Evolutionary conservation across 2,888 invertebrate genomes (phyloP).

Genomic region (Andrena haemorrhoa): DNA sequence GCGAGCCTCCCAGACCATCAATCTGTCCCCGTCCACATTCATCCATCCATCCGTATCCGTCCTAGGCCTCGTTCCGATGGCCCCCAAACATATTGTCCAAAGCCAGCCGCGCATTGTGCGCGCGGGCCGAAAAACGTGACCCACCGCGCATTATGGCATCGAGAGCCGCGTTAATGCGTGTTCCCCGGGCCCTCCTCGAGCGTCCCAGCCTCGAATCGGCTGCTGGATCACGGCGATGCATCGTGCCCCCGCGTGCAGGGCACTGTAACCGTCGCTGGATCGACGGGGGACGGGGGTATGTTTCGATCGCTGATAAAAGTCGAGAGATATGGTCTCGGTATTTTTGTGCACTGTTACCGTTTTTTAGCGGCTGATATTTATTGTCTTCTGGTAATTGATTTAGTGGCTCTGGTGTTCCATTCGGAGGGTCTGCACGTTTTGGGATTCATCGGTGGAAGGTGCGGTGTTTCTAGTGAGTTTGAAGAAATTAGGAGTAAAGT

Average conservation of each 20-base stretch:
- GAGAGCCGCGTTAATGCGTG: conserved; percentile 81
- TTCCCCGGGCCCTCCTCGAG: conserved; percentile 60
- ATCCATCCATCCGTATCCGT: conserved; percentile 64
- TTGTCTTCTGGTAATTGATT: too few relatives aligned
- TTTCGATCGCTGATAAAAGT: conserved; percentile 46
- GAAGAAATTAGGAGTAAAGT: too few relatives aligned
- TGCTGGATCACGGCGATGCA: conserved; percentile 27
- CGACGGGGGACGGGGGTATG: background rate
- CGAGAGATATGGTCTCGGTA: background rate
- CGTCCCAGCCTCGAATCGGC: conserved; percentile 48
- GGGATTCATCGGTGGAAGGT: too few relatives aligned
- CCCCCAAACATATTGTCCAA: conserved; percentile 76
- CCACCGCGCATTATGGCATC: conserved; percentile 70
- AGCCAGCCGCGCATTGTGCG: conserved; percentile 66
- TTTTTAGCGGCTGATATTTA: background rate
- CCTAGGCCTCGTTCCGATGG: conserved; percentile 68
- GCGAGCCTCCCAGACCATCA: conserved; percentile 37
- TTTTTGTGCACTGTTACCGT: background rate
- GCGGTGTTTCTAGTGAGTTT: too few relatives aligned
- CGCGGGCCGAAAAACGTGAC: conserved; percentile 61
- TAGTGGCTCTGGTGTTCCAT: too few relatives aligned
- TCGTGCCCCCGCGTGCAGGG: conserved; percentile 5
- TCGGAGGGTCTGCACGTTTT: too few relatives aligned
- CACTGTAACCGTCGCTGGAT: conserved; percentile 21
- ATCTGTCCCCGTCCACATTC: conserved; percentile 57